Evolutionary conservation across 2,113 vertebrate species (phyloP), one percentile per base, ranked within the genome.

Genomic region (Marmota flaviventris): DNA sequence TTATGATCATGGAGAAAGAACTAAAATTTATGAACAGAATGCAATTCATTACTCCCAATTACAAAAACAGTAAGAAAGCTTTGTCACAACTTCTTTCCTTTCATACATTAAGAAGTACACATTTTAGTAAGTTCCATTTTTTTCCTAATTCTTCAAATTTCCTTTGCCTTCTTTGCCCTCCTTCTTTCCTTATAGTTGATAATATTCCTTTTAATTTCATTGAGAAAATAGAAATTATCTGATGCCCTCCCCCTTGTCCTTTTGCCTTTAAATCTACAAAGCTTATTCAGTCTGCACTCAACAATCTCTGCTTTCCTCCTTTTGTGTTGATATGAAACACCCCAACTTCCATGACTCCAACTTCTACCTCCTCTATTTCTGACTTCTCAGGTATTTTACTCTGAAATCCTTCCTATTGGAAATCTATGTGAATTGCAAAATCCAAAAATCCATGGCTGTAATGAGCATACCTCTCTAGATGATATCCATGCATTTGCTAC

Each of bases 181-280:
- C 48, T 51, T 32, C 8, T 86, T 86, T 91, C 14, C 24, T 63
- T 56, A 42, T 14, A 77, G 22, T 17, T 83, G 25, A 87, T 24
- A 70, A 72, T 5, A 32, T 87, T 77, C 18, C 32, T 32, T 84
- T 37, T 58, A 7, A 25, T 83, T 75, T 93, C 24, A 53, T 2
- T 56, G 24, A 76, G n/a, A 83, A 96, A 45, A n/a, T 25, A 42
- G 16, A 91, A 63, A 45, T 87, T 1, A 77, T 84, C 12, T 48
- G 4, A 9, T 4, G 4, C 5, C 6, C 39, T 48, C 5, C 5
- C 3, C 37, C 22, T 29, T 22, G 34, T 48, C 32, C 18, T 22
- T 88, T 70, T 83, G 51, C 76, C 4, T 78, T 9, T 77, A 37
- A 34, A 61, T 76, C 34, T n/a, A 76, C 27, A 93, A n/a, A 65